phyloP scores from a whole-genome alignment of 2,797 vertebrate species.

The Notolabrus celidotus region DNA sequence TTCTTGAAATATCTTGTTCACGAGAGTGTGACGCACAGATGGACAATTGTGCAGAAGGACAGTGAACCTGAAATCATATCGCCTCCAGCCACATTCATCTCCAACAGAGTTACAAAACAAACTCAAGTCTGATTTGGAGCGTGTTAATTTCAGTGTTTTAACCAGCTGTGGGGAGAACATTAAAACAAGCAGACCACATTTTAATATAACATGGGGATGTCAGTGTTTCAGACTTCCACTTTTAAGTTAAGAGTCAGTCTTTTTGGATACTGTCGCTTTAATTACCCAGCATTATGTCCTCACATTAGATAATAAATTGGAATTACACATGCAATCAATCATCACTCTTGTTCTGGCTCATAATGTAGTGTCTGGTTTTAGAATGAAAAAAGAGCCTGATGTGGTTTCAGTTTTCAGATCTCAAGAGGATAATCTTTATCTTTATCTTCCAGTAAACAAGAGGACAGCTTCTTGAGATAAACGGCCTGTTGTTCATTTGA shows the following conservation, averaged over 20 bases:
- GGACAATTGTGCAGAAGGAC: neutral
- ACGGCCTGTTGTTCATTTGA: neutral
- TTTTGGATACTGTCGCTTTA: constrained; percentile 7
- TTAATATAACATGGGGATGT: neutral
- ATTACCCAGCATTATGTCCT: constrained; percentile 36
- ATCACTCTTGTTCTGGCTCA: constrained; percentile 10
- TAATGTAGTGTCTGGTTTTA: constrained; percentile 27
- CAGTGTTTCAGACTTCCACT: neutral
- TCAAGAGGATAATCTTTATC: too few relatives aligned
- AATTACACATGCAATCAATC: constrained; percentile 40
- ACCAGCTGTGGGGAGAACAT: neutral
- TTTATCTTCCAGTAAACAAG: neutral
- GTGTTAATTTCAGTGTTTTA: neutral
- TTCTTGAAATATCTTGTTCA: neutral
- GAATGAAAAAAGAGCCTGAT: constrained; percentile 25
- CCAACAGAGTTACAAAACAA: neutral
- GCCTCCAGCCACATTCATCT: neutral
- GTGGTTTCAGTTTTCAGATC: neutral
- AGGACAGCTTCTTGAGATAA: neutral
- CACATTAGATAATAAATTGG: constrained; percentile 9
- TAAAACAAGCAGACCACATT: neutral
- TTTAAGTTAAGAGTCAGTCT: neutral
- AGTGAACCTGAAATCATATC: neutral
- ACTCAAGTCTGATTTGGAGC: neutral
- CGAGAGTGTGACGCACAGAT: neutral